phyloP scores from a whole-genome alignment of 2,113 vertebrate genomes.

The Clupea harengus region DNA sequence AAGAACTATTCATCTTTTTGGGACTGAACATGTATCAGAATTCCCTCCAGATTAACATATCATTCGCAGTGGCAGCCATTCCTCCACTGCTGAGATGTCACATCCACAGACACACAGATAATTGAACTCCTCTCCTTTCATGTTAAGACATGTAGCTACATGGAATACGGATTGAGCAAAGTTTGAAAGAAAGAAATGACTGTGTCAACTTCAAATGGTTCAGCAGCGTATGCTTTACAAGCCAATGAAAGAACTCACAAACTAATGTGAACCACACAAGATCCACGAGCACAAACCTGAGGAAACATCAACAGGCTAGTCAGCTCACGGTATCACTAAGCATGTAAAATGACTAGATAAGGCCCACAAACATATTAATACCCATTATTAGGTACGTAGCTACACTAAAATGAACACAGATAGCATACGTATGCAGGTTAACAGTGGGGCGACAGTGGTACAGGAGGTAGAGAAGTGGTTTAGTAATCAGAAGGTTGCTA shows the following conservation, averaged over 20 bases:
- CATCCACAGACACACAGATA: conserved; percentile 64
- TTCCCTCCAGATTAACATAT: not conserved
- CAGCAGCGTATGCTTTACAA: conserved; percentile 56
- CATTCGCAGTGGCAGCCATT: not conserved
- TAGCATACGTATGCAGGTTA: too few species aligned
- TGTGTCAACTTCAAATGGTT: conserved; percentile 71
- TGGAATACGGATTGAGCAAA: conserved; percentile 55
- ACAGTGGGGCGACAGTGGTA: too few species aligned
- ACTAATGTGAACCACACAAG: conserved; percentile 19
- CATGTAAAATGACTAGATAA: too few species aligned
- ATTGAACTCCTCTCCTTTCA: conserved; percentile 68
- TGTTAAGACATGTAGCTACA: conserved; percentile 64
- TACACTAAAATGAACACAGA: too few species aligned
- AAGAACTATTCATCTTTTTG: not conserved
- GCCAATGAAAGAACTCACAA: conserved; percentile 58
- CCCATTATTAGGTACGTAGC: too few species aligned
- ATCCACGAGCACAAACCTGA: conserved; percentile 19
- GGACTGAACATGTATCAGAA: not conserved
- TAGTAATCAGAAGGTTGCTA: too few species aligned
- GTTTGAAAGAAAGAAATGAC: conserved; percentile 71
- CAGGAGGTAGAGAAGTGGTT: too few species aligned
- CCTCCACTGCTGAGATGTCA: conserved; percentile 44
- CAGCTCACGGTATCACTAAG: too few species aligned
- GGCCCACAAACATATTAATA: too few species aligned
- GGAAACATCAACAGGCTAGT: too few species aligned